Percentiles rank a stretch among this genome's conserved stretches.
Evolutionary conservation across 2,888 invertebrate genomes (phyloP).

Genomic region (Calameuta idolon): DNA sequence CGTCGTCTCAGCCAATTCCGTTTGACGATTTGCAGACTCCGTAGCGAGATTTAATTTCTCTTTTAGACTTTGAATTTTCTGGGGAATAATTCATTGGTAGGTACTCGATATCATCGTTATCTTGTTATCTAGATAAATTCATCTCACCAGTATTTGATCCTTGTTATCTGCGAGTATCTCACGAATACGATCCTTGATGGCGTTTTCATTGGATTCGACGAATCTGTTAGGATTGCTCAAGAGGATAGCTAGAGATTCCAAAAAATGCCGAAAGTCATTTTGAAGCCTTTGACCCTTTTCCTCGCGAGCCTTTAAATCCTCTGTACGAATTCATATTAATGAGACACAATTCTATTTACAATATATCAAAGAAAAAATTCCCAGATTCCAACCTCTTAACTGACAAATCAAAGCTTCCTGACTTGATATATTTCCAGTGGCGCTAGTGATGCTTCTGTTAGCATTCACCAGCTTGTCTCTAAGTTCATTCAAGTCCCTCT

Average conservation of each 20-base stretch:
- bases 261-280: constrained; percentile 76
- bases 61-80: constrained; percentile 83
- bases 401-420: constrained; percentile 78
- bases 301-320: constrained; percentile 77
- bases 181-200: constrained; percentile 83
- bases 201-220: constrained; percentile 82
- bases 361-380: background rate
- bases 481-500: constrained; percentile 78
- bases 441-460: constrained; percentile 75
- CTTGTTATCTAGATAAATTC: background rate
- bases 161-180: constrained; percentile 83
- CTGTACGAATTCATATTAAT: constrained; percentile 62
- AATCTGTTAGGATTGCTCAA: constrained; percentile 79
- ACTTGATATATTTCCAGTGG: constrained; percentile 77
- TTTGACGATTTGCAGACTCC: constrained; percentile 78
- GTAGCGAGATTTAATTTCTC: constrained; percentile 81
- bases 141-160: constrained; percentile 78
- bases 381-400: constrained; percentile 71
- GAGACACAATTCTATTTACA: background rate
- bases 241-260: constrained; percentile 79
- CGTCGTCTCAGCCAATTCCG: constrained; percentile 63
- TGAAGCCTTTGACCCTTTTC: constrained; percentile 77
- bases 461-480: constrained; percentile 77
- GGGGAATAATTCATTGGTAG: constrained; percentile 28
- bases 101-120: background rate